phyloP scores from a whole-genome alignment of 2,113 vertebrate species.

The Sapayoa aenigma region DNA sequence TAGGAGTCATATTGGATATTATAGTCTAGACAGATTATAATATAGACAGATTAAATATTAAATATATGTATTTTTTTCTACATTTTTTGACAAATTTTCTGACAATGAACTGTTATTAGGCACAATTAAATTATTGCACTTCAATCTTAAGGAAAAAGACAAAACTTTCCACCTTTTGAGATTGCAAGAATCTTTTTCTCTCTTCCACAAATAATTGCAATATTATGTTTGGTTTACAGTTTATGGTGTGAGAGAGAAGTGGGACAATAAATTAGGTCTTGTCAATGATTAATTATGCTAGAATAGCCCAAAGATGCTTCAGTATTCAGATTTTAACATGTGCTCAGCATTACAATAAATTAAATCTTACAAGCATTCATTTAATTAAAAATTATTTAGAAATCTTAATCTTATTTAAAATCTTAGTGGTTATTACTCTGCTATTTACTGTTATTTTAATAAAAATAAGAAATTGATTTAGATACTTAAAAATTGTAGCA shows the following conservation, averaged over 20 bases:
- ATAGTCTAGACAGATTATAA: too few species aligned
- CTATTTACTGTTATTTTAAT: conserved; percentile 71
- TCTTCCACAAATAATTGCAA: not conserved
- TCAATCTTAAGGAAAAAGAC: not conserved
- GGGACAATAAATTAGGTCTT: not conserved
- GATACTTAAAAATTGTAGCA: conserved; percentile 68
- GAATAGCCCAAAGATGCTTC: not conserved
- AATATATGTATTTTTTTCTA: not conserved
- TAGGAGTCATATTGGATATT: not conserved
- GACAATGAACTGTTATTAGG: not conserved
- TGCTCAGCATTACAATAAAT: not conserved
- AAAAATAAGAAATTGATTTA: conserved; percentile 79
- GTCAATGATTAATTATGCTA: not conserved
- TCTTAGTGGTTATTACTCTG: conserved; percentile 46
- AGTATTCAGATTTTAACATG: not conserved
- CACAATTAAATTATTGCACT: not conserved
- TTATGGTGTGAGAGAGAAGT: not conserved
- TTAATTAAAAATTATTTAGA: conserved; percentile 35
- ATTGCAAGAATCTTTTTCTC: not conserved
- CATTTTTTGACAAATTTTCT: not conserved
- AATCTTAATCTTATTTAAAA: conserved; percentile 64
- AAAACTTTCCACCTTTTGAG: not conserved
- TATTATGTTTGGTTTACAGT: not conserved
- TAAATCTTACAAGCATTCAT: not conserved
- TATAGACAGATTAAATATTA: too few species aligned